phyloP scores from a whole-genome alignment of 2,888 invertebrate genomes.

The Tetragonisca angustula region DNA sequence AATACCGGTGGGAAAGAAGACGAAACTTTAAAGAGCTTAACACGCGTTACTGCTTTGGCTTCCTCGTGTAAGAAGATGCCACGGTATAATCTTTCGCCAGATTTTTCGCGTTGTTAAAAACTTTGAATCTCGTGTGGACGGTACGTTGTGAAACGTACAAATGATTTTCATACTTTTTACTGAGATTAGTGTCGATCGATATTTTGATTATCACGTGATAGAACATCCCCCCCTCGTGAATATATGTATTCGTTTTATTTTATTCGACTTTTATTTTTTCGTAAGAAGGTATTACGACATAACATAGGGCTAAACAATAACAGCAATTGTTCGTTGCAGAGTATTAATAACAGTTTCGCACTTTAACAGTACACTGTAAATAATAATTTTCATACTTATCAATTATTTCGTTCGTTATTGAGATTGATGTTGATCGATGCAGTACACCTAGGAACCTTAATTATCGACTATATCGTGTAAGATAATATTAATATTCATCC shows the following conservation, averaged over 20 bases:
- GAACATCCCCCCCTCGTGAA: background rate
- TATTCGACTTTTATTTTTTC: too few relatives aligned
- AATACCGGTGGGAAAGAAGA: background rate
- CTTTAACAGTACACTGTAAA: background rate
- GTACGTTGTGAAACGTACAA: background rate
- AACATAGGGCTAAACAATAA: background rate
- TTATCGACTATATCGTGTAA: background rate
- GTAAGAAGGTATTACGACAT: background rate
- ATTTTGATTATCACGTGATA: background rate
- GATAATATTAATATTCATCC: too few relatives aligned
- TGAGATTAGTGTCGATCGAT: background rate
- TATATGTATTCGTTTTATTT: background rate
- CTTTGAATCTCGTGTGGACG: background rate
- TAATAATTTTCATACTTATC: background rate
- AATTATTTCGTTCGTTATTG: background rate
- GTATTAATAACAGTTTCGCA: background rate
- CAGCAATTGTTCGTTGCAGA: background rate
- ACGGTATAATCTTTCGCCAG: background rate
- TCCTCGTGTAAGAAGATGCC: background rate
- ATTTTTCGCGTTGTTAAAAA: background rate
- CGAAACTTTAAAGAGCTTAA: slow-evolving; percentile 1
- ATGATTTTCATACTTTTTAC: background rate
- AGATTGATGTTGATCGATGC: background rate
- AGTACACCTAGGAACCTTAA: background rate
- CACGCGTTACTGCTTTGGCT: background rate